Base-by-base conservation (phyloP, 2,113 vertebrate species). In the Australoheros scitulus region DNA sequence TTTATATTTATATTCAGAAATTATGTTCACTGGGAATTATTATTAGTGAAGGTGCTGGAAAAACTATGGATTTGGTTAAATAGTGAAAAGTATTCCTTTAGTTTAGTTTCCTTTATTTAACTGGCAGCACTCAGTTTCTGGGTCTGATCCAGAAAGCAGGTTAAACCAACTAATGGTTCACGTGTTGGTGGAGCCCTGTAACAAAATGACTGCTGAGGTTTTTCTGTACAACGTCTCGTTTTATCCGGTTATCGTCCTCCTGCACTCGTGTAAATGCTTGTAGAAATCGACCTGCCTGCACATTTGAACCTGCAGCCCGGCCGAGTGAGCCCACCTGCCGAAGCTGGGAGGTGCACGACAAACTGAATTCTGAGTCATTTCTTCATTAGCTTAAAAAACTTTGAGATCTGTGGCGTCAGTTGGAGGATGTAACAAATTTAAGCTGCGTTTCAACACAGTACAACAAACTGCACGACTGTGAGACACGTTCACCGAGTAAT, bases 181-280 rank as follows among this genome's bases (percentile, higher is more conserved):
- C 4, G 41, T 43, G 43, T 47, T 47, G 43, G 14, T 4, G 4
- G 0, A 22, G 0, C n/a, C 38, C 0, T 0, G 41, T 24, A 41
- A 68, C 64, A 24, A 47, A 24, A 17, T 24, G 63, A 65, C 24
- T 65, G 38, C 38, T 1, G 0, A 68, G 64, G 14, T 26, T 47
- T 68, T 24, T 47, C n/a, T 65, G 36, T 3, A 38, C n/a, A 65
- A 65, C 9, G 11, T 5, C 7, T 43, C 36, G 15, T 41, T 11
- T 64, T 26, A 17, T 26, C 38, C 63, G 47, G 14, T 5, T 32
- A 32, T 32, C 5, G n/a, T 65, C 63, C 36, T 65, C 61, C 38
- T 24, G 63, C 36, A 6, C 61, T 52, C 15, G 18, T 52, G 3
- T 9, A 0, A 43, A 24, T 24, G 36, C 36, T 9, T 36, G 36